phyloP scores from a whole-genome alignment of 2,888 invertebrate genomes.

The Panopea generosa region DNA sequence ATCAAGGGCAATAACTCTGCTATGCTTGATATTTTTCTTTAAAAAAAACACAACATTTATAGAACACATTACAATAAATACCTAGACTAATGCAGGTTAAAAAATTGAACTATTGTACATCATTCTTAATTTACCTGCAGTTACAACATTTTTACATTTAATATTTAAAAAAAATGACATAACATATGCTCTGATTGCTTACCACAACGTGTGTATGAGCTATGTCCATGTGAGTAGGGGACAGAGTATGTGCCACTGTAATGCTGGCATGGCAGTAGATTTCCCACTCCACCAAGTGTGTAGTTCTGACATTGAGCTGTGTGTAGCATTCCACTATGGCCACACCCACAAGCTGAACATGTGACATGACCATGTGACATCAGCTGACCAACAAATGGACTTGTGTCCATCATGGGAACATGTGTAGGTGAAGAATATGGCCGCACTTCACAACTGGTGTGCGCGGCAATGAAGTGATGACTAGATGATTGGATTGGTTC shows the following conservation, averaged over 20 bases:
- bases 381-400: slow-evolving; percentile 59
- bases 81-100: too few relatives aligned
- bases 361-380: slow-evolving; percentile 53
- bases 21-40: too few relatives aligned
- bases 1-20: too few relatives aligned
- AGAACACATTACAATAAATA: too few relatives aligned
- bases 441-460: slow-evolving; percentile 47
- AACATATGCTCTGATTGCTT: too few relatives aligned
- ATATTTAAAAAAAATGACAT: too few relatives aligned
- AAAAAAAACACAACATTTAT: too few relatives aligned
- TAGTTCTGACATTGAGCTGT: slow-evolving; percentile 73
- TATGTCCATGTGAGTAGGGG: slow-evolving; percentile 64
- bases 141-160: too few relatives aligned
- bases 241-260: slow-evolving; percentile 74
- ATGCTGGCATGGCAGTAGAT: slow-evolving; percentile 65
- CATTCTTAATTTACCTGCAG: too few relatives aligned
- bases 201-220: slow-evolving; percentile 60
- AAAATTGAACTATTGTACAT: too few relatives aligned
- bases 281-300: slow-evolving; percentile 69
- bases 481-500: slow-evolving; percentile 54
- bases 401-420: slow-evolving; percentile 51
- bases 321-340: slow-evolving; percentile 55
- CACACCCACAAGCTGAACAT: slow-evolving; percentile 56
- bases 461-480: slow-evolving; percentile 56
- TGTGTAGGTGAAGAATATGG: slow-evolving; percentile 58